These are phyloP conservation scores for Parascotia fuliginaria DNA, from an alignment of 2,888 invertebrate genomes.

Conservation along the genomic window DNA sequence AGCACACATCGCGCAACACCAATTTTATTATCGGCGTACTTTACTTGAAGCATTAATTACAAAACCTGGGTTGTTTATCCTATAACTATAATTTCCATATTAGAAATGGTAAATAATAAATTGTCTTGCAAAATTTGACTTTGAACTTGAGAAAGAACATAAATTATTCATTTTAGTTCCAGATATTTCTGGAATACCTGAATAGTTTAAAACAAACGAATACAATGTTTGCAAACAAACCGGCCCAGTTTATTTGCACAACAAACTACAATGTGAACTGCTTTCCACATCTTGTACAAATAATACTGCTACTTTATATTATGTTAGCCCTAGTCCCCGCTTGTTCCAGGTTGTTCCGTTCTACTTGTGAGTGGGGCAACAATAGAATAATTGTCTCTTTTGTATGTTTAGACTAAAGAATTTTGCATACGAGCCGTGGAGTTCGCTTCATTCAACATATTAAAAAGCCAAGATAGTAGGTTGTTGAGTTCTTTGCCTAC, in stretches of 20 bases:
- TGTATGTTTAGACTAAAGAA: neutral
- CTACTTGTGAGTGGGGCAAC: neutral
- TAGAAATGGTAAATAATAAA: too few species aligned
- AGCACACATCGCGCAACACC: too few species aligned
- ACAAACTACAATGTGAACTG: neutral
- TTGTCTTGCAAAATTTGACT: too few species aligned
- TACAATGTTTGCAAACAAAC: neutral
- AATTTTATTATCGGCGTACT: too few species aligned
- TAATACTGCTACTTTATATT: neutral
- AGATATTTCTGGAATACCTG: neutral
- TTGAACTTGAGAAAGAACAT: too few species aligned
- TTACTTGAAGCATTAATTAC: too few species aligned
- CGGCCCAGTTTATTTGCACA: neutral
- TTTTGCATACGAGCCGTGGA: neutral
- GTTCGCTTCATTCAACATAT: neutral
- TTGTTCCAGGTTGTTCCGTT: neutral
- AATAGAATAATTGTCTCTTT: neutral
- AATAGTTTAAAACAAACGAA: neutral
- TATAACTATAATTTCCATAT: too few species aligned
- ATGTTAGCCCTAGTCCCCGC: neutral
- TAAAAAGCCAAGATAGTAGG: too few species aligned
- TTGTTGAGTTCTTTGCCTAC: too few species aligned
- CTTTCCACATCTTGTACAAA: slow-evolving; percentile 6
- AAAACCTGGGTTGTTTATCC: too few species aligned
- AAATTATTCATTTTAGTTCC: neutral